Evolutionary conservation across 2,113 vertebrate species (phyloP), one percentile per base, ranked within the genome.

Genomic region (Paedocypris sp.): DNA sequence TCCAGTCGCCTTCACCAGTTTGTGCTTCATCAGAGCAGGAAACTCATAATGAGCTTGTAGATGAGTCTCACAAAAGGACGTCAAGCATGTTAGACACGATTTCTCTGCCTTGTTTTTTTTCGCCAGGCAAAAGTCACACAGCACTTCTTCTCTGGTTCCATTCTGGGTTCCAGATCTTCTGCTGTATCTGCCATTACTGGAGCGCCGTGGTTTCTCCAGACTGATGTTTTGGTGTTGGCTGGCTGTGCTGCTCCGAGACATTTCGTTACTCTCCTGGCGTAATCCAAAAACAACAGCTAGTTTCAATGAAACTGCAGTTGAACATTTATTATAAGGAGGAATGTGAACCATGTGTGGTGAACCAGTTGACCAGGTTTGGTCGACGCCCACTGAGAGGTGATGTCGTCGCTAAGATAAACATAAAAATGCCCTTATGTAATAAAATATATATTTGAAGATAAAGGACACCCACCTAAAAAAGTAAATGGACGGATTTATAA

Each of bases 31-130:
- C 78, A 97, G 85, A 4, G 92, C 89, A 0, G 92, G 90, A 20
- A 92, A 92, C 69, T 94, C 89, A 52, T 93, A 88, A 50, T 98
- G 94, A 43, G 92, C 85, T 74, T 91, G 91, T 22, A 98, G 73
- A 71, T 98, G 94, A 52, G 83, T 77, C 66, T 94, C 92, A 0
- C 94, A 98, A 81, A 94, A 96, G 50, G 90, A 93, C 4, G 92
- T 91, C 81, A 95, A 86, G 72, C 94, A 98, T 53, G 92, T 88
- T 75, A 97, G 74, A 69, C 94, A 98, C 35, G 93, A 97, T 77
- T 91, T 95, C 25, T 89, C 87, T 0, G 94, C 94, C 69, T 86
- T 93, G 72, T 90, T 87, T 81, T 88, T 94, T 74, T 85, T 89
- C 2, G 83, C 84, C 1, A 91, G 90, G 78, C 94, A 98, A 63